phyloP scores from a whole-genome alignment of 2,797 vertebrate species.

The Sciurus carolinensis region DNA sequence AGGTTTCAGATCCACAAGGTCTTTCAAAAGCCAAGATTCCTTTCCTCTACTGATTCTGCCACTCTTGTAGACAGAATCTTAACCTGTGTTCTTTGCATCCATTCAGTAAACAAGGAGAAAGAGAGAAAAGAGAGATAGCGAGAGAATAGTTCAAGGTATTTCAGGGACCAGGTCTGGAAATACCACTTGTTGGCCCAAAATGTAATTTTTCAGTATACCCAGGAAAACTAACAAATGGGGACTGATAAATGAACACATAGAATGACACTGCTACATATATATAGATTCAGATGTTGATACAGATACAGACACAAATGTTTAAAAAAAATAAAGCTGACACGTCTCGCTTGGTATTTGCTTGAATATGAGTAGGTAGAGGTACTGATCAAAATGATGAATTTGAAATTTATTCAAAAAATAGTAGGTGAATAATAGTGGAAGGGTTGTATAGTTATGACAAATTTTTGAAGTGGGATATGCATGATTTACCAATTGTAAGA shows the following conservation, averaged over 20 bases:
- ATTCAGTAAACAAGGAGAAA: neutral
- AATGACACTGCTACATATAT: neutral
- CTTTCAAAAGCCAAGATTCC: neutral
- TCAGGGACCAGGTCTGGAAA: conserved; percentile 23
- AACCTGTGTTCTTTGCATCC: neutral
- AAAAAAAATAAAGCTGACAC: conserved; percentile 11
- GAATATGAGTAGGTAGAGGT: neutral
- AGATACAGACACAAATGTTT: neutral
- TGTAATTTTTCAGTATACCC: neutral
- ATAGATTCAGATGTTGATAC: neutral
- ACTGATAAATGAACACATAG: neutral
- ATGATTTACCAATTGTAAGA: neutral
- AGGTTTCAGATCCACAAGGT: neutral
- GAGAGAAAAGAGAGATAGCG: neutral
- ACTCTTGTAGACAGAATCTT: conserved; percentile 17
- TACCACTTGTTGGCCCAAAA: neutral
- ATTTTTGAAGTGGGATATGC: neutral
- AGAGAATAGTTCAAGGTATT: neutral
- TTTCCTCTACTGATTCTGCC: neutral
- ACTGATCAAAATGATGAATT: neutral
- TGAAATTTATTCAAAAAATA: conserved; percentile 24
- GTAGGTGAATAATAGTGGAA: neutral
- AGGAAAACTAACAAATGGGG: neutral
- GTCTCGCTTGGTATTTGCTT: neutral
- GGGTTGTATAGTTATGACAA: neutral